Evolutionary conservation across 2,888 invertebrate species (phyloP).

Genomic region (Hirtodrosophila confusa): DNA sequence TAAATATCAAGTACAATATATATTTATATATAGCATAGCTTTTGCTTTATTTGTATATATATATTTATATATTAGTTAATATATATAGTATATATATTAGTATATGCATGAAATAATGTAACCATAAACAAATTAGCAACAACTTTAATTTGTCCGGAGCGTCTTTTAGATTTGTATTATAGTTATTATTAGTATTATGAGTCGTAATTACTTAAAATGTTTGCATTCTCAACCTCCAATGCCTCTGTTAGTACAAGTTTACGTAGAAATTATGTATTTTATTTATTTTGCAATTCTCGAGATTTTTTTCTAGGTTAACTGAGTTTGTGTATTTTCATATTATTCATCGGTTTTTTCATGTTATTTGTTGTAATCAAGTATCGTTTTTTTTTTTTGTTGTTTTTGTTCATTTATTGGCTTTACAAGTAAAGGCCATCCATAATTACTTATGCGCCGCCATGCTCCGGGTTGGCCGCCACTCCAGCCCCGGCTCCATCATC

Average conservation of each 20-base stretch:
- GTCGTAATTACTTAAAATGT: constrained; percentile 57
- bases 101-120: constrained; percentile 81
- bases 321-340: constrained; percentile 41
- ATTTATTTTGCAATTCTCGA: constrained; percentile 48
- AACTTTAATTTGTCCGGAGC: constrained; percentile 75
- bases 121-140: constrained; percentile 82
- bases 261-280: constrained; percentile 46
- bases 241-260: constrained; percentile 31
- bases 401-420: constrained; percentile 55
- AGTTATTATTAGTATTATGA: constrained; percentile 59
- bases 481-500: constrained; percentile 65
- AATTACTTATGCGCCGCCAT: constrained; percentile 72
- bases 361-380: constrained; percentile 43
- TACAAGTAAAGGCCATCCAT: constrained; percentile 49
- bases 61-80: constrained; percentile 35
- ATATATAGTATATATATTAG: constrained; percentile 37
- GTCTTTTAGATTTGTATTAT: constrained; percentile 57
- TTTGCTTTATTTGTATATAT: constrained; percentile 29
- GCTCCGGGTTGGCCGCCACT: constrained; percentile 30
- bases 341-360: constrained; percentile 3
- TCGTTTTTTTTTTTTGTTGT: too few relatives aligned
- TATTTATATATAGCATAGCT: constrained; percentile 38
- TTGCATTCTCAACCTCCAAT: constrained; percentile 16
- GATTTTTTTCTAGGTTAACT: constrained; percentile 57
- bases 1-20: constrained; percentile 43